These are phyloP conservation scores for Oikopleura dioica DNA, from an alignment of 23 tunicate species.

Conservation along the genomic window DNA sequence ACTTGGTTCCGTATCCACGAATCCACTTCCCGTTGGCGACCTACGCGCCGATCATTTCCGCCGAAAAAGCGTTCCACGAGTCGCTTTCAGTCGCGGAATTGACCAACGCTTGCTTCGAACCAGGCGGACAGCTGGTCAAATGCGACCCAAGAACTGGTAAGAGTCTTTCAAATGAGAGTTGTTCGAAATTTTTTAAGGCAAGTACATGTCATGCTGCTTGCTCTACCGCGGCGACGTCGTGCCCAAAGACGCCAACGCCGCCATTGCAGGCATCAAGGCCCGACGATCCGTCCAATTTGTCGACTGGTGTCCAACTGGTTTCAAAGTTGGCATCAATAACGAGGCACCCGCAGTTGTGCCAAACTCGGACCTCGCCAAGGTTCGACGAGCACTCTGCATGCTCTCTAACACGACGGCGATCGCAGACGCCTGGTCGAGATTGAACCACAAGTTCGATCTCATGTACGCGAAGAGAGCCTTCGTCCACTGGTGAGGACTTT, in stretches of 20 bases:
- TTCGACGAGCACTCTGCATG: constrained; percentile 26
- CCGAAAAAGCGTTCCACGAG: constrained; percentile 28
- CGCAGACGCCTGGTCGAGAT: constrained; percentile 25
- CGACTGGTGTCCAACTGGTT: no score
- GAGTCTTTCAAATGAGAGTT: no score
- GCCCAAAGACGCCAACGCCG: no score
- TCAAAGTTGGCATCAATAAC: constrained; percentile 23
- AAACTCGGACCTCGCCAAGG: constrained; percentile 22
- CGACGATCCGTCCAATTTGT: constrained; percentile 19
- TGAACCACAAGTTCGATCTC: constrained; percentile 25
- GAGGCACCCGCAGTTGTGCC: constrained; percentile 26
- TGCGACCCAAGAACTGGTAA: constrained; percentile 31
- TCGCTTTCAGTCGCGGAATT: constrained; percentile 20
- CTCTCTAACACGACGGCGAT: no score
- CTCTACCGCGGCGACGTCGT: constrained; percentile 33
- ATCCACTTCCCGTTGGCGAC: no score
- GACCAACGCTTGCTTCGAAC: constrained; percentile 29
- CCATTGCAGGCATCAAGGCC: constrained; percentile 21
- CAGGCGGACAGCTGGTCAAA: constrained; percentile 21
- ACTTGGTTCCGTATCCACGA: constrained; percentile 34
- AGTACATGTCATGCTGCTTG: constrained; percentile 45
- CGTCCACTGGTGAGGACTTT: no score
- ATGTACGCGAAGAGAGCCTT: no score
- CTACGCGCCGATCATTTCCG: no score
- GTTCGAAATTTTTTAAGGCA: no score